Evolutionary conservation across 1,140 invertebrate genomes (phyloP).

Genomic region (Oryzaephilus surinamensis): DNA sequence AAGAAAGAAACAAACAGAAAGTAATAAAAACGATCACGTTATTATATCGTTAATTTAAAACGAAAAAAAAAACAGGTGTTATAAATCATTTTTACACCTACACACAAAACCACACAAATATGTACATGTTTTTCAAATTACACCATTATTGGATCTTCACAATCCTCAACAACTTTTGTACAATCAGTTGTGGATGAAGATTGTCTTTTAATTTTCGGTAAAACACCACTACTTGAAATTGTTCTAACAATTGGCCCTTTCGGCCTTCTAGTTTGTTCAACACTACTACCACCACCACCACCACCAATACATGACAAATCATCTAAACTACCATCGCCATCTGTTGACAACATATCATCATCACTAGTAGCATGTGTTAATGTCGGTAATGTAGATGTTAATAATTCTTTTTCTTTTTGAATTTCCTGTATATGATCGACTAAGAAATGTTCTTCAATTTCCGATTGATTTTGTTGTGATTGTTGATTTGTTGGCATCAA

Average conservation of each 20-base stretch:
- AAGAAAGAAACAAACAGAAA: no score
- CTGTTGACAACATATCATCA: conserved; percentile 68
- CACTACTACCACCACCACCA: no score
- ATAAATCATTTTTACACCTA: no score
- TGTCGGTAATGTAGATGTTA: conserved; percentile 69
- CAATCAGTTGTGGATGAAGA: conserved; percentile 28
- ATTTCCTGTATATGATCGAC: conserved; percentile 63
- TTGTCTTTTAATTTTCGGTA: conserved; percentile 30
- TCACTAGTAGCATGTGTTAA: conserved; percentile 70
- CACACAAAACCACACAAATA: conserved; percentile 9
- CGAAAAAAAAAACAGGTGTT: no score
- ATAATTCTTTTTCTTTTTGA: conserved; percentile 68
- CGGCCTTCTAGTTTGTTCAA: conserved; percentile 20
- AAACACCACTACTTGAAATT: conserved; percentile 26
- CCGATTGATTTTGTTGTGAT: conserved; percentile 30
- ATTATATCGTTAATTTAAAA: no score
- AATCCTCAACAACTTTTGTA: conserved; percentile 29
- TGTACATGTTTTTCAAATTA: conserved; percentile 20
- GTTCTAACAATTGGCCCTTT: conserved; percentile 27
- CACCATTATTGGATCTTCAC: conserved; percentile 37
- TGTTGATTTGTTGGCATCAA: conserved; percentile 36
- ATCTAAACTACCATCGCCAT: conserved; percentile 56
- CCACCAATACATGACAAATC: conserved; percentile 39
- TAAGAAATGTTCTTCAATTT: conserved; percentile 58
- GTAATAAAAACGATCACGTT: no score